A percentile compares a stretch with the other conserved stretches of the same genome.
Evolutionary conservation across 2,797 vertebrate species (phyloP).

Genomic region (Telmatherina bonti): DNA sequence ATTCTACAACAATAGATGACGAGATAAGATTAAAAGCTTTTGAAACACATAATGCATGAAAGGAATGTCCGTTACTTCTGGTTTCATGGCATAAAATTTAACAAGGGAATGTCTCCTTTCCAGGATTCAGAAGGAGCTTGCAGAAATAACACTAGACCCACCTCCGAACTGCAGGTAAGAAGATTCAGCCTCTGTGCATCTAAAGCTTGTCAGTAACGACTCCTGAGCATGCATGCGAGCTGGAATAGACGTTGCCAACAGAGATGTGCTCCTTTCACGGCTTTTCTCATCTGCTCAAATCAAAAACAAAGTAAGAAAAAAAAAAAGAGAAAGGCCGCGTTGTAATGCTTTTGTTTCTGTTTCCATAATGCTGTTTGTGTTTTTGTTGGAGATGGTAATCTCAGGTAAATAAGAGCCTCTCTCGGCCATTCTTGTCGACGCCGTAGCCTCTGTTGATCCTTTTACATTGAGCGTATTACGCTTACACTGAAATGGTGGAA

Average conservation of each 20-base stretch:
- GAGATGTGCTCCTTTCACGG: slow-evolving; percentile 13
- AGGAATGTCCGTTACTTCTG: background rate
- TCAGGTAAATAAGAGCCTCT: slow-evolving; percentile 49
- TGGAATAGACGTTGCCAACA: slow-evolving; percentile 30
- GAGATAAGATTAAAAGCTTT: background rate
- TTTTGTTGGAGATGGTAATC: slow-evolving; percentile 52
- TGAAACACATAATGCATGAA: background rate
- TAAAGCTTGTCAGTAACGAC: slow-evolving; percentile 12
- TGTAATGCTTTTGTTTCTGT: slow-evolving; percentile 37
- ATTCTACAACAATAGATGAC: background rate
- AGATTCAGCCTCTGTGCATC: slow-evolving; percentile 7
- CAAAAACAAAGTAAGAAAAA: slow-evolving; percentile 1
- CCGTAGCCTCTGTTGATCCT: slow-evolving; percentile 11
- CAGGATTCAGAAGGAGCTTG: slow-evolving; percentile 99
- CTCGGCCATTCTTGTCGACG: slow-evolving; percentile 18
- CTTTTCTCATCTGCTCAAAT: slow-evolving; percentile 16
- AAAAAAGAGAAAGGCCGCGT: slow-evolving; percentile 8
- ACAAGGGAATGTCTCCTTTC: slow-evolving; percentile 47
- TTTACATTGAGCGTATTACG: slow-evolving; percentile 25
- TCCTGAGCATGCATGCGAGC: slow-evolving; percentile 8
- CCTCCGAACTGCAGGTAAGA: slow-evolving; percentile 99
- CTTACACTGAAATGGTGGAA: slow-evolving; percentile 42
- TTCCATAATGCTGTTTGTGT: slow-evolving; percentile 31
- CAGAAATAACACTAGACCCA: slow-evolving; percentile 98
- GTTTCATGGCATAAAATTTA: slow-evolving; percentile 1